These are phyloP conservation scores for Dendrophyllia cribrosa DNA, from an alignment of 64 coral and sea anemone genomes.

Conservation along the genomic window DNA sequence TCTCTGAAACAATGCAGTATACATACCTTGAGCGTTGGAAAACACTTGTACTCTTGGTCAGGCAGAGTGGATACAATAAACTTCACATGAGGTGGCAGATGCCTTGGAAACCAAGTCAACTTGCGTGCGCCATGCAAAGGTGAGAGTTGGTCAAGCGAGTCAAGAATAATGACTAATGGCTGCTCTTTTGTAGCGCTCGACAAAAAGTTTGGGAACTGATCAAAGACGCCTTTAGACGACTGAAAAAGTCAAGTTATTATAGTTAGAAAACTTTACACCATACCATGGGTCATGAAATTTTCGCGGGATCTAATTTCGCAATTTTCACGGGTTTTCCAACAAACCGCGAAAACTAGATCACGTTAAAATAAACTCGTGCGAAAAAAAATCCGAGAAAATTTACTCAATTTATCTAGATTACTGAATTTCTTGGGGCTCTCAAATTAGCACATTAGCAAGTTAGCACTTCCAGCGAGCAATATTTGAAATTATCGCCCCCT, in stretches of 20 bases:
- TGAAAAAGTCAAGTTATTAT: conserved; percentile 9
- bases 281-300: no score
- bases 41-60: conserved; percentile 79
- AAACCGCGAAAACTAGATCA: no score
- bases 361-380: no score
- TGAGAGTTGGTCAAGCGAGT: conserved; percentile 85
- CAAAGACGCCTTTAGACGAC: conserved; percentile 71
- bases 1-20: neutral
- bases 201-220: conserved; percentile 68
- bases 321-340: no score
- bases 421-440: no score
- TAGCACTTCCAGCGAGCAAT: no score
- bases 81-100: conserved; percentile 78
- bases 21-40: conserved; percentile 76
- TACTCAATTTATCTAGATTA: no score
- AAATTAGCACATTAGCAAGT: no score
- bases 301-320: no score
- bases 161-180: conserved; percentile 73
- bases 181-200: conserved; percentile 55
- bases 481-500: no score
- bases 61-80: conserved; percentile 84
- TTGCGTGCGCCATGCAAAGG: conserved; percentile 59
- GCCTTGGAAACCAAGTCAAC: conserved; percentile 78
- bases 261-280: no score
- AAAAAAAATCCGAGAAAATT: no score